Conservation (phyloP, 2,113 vertebrate species). For the Gobio gobio region DNA sequence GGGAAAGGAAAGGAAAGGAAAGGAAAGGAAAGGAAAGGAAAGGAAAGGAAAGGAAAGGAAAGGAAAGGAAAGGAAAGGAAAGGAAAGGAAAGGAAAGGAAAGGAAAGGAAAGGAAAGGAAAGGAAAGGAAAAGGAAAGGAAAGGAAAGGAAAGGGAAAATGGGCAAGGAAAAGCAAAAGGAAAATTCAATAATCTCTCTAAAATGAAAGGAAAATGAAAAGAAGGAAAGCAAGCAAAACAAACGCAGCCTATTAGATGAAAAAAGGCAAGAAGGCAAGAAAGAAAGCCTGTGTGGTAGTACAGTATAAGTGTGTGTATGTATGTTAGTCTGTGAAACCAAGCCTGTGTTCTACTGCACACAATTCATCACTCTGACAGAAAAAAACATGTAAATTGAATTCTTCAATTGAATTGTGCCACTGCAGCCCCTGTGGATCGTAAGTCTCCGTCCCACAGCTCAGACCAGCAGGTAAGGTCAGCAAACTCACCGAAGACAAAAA, state of each 20-base stretch:
- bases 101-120: constrained; percentile 37
- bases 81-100: neutral
- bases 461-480: constrained; percentile 7
- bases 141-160: neutral
- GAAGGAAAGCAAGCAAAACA: neutral
- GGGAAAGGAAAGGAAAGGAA: neutral
- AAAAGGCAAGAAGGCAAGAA: neutral
- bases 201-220: neutral
- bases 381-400: constrained; percentile 36
- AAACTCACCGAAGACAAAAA: constrained; percentile 1
- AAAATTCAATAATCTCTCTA: too few relatives aligned
- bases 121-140: constrained; percentile 38
- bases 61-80: constrained; percentile 55
- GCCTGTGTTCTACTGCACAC: constrained; percentile 25
- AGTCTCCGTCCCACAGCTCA: constrained; percentile 16
- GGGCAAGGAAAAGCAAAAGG: neutral
- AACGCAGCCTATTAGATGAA: neutral
- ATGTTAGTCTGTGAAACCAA: neutral
- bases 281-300: neutral
- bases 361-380: constrained; percentile 37
- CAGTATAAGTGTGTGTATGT: neutral
- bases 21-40: neutral
- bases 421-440: constrained; percentile 20
- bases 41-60: constrained; percentile 18
- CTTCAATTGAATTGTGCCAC: constrained; percentile 30